Evolutionary conservation across 2,113 vertebrate species (phyloP).

Genomic region (Saimiri boliviensis): DNA sequence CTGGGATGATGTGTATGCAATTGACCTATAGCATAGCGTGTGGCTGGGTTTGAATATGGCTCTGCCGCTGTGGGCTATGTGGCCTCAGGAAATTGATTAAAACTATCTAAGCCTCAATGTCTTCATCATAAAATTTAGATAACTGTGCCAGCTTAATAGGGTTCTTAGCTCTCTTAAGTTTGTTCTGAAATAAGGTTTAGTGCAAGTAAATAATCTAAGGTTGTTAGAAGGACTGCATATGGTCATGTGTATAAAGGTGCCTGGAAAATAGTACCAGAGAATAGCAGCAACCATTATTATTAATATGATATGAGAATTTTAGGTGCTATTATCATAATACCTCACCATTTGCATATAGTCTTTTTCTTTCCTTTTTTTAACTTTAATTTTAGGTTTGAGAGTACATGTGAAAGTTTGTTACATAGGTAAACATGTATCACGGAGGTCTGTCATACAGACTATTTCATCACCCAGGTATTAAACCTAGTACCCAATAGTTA

Average conservation of each 20-base stretch:
- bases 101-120: neutral
- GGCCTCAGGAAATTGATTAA: neutral
- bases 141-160: neutral
- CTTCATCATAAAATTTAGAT: neutral
- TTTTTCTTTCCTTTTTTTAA: neutral
- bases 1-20: too few relatives aligned
- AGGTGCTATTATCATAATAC: neutral
- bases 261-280: neutral
- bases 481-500: too few relatives aligned
- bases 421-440: too few relatives aligned
- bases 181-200: neutral
- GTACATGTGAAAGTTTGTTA: too few relatives aligned
- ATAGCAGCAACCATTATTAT: neutral
- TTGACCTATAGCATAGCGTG: neutral
- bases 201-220: neutral
- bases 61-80: neutral
- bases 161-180: neutral
- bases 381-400: too few relatives aligned
- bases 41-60: neutral
- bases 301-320: rapidly evolving
- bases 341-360: conserved; percentile 67
- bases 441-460: too few relatives aligned
- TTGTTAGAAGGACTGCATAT: too few relatives aligned
- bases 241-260: neutral
- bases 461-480: too few relatives aligned